Conservation (phyloP, 1,140 invertebrate genomes). For the Sarcophaga bullata region DNA sequence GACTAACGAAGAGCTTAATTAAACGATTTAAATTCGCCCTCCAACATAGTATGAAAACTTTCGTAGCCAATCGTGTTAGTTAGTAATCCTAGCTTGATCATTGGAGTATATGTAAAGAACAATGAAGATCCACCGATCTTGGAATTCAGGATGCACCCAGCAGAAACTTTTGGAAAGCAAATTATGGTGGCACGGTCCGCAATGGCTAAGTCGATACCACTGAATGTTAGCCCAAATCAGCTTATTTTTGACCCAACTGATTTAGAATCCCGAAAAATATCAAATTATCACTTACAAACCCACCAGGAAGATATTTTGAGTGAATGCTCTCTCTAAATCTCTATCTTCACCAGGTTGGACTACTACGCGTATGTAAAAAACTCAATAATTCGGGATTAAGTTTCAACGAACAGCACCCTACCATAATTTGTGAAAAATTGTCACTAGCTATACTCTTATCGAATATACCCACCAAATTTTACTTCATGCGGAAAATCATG, state of each 20-base stretch:
- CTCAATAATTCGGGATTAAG: background rate
- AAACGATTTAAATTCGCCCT: too few relatives aligned
- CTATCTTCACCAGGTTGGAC: background rate
- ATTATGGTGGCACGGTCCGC: conserved; percentile 53
- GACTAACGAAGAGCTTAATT: too few relatives aligned
- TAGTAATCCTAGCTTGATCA: background rate
- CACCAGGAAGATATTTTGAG: background rate
- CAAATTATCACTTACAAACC: background rate
- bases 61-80: conserved; percentile 44
- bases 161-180: conserved; percentile 33
- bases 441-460: background rate
- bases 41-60: conserved; percentile 53
- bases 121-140: conserved; percentile 52
- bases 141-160: background rate
- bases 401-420: conserved; percentile 35
- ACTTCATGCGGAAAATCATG: conserved; percentile 28
- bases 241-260: background rate
- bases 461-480: background rate
- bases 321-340: background rate
- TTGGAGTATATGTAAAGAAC: conserved; percentile 29
- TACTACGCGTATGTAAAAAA: background rate
- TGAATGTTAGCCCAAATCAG: too few relatives aligned
- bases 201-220: conserved; percentile 42
- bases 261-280: background rate
- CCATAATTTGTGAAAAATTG: conserved; percentile 5